phyloP scores from a whole-genome alignment of 2,113 vertebrate genomes.

The Brachypodius melanocephalos region DNA sequence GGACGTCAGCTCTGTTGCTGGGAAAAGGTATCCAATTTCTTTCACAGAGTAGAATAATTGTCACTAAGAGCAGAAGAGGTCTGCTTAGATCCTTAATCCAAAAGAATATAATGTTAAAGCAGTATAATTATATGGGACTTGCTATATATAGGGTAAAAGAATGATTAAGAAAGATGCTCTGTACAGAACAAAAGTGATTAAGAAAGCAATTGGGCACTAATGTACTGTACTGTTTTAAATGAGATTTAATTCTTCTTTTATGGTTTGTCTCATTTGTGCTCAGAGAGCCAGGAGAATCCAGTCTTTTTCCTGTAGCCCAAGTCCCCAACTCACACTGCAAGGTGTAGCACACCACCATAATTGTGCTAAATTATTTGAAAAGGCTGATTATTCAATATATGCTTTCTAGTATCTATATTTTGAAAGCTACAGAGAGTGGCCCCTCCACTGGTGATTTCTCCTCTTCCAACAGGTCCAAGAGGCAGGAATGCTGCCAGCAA shows the following conservation, averaged over 20 bases:
- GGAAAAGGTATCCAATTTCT: neutral
- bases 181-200: constrained; percentile 37
- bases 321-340: neutral
- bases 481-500: neutral
- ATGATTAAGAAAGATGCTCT: constrained; percentile 37
- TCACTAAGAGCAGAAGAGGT: neutral
- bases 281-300: neutral
- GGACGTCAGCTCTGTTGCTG: neutral
- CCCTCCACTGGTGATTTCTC: neutral
- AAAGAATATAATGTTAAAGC: neutral
- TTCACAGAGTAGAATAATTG: neutral
- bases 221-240: neutral
- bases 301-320: neutral
- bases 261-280: neutral
- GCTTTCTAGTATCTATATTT: neutral
- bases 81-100: neutral
- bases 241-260: neutral
- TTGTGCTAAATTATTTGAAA: neutral
- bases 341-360: neutral
- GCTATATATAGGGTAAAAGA: neutral
- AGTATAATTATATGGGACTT: constrained; percentile 19
- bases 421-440: neutral
- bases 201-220: constrained; percentile 23
- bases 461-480: neutral
- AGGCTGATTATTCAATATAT: neutral